Evolutionary conservation across 2,888 invertebrate genomes (phyloP).

Genomic region (Pegoplata infirma): DNA sequence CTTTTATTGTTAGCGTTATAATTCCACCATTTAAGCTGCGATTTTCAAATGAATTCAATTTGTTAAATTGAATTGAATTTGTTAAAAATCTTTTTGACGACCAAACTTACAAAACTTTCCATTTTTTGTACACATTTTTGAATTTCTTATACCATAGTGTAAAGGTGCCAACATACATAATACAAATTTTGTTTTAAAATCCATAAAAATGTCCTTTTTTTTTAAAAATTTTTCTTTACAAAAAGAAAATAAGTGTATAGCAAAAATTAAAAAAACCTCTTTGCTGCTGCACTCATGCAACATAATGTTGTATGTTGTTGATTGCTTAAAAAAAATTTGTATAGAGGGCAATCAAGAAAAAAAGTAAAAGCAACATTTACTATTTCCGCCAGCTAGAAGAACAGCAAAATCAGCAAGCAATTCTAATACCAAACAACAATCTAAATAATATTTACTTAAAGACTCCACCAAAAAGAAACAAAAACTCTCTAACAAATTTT

Average conservation of each 20-base stretch:
- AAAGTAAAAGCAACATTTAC: slow-evolving; percentile 63
- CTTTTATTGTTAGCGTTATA: no score
- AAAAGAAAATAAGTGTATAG: slow-evolving; percentile 16
- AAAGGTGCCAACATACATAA: no score
- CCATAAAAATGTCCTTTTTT: neutral
- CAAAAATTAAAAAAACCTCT: slow-evolving; percentile 9
- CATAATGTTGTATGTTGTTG: slow-evolving; percentile 22
- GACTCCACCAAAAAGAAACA: slow-evolving; percentile 1
- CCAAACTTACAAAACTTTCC: no score
- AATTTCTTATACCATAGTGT: no score
- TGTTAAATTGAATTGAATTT: no score
- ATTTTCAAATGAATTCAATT: no score
- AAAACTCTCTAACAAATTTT: slow-evolving; percentile 12
- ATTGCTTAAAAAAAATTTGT: no score
- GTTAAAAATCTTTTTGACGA: no score
- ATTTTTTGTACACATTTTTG: no score
- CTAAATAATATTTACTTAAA: slow-evolving; percentile 48
- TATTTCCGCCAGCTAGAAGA: slow-evolving; percentile 51
- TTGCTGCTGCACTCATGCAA: slow-evolving; percentile 32
- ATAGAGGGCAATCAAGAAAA: slow-evolving; percentile 6
- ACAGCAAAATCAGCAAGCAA: slow-evolving; percentile 49
- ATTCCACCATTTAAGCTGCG: no score
- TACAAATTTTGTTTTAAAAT: neutral
- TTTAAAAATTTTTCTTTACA: no score
- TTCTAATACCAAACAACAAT: slow-evolving; percentile 56